Percentiles rank a stretch among this genome's conserved stretches.
Evolutionary conservation across 2,113 vertebrate genomes (phyloP).

Genomic region (Larimichthys crocea): DNA sequence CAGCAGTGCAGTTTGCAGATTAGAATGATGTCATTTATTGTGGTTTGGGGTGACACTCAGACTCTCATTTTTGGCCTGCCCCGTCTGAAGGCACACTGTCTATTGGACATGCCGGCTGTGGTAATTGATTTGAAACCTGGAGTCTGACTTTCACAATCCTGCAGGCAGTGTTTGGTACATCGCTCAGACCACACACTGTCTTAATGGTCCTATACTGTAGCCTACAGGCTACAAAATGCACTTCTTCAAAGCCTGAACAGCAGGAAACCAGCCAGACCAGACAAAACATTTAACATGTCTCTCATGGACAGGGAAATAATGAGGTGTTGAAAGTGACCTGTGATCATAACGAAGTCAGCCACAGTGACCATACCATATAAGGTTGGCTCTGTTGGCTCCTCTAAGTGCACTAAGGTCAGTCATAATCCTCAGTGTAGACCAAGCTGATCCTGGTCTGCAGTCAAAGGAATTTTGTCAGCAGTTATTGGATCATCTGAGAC

Average conservation of each 20-base stretch:
- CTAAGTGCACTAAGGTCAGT: slow-evolving; percentile 20
- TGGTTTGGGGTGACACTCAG: slow-evolving; percentile 53
- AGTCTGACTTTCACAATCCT: slow-evolving; percentile 41
- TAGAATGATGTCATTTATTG: slow-evolving; percentile 60
- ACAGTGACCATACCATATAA: slow-evolving; percentile 48
- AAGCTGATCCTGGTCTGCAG: background rate
- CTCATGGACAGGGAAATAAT: slow-evolving; percentile 47
- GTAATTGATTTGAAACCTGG: slow-evolving; percentile 56
- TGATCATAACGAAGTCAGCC: slow-evolving; percentile 47
- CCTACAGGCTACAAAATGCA: slow-evolving; percentile 45
- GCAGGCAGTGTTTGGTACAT: slow-evolving; percentile 38
- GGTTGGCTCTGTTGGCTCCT: slow-evolving; percentile 30
- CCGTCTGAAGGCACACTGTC: slow-evolving; percentile 25
- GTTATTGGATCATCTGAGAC: slow-evolving; percentile 4
- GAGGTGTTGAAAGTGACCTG: slow-evolving; percentile 66
- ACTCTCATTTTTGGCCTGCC: slow-evolving; percentile 17
- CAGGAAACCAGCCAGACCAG: slow-evolving; percentile 53
- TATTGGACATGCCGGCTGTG: slow-evolving; percentile 12
- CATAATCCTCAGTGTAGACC: slow-evolving; percentile 29
- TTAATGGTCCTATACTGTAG: slow-evolving; percentile 40
- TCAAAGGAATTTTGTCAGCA: slow-evolving; percentile 1
- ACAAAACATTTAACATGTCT: slow-evolving; percentile 46
- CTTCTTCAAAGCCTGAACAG: slow-evolving; percentile 33
- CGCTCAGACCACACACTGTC: slow-evolving; percentile 30
- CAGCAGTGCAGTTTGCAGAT: slow-evolving; percentile 44